Evolutionary conservation across 2,797 vertebrate genomes (phyloP), one percentile per base, ranked within the genome.

Genomic region (Glyptemys insculpta): DNA sequence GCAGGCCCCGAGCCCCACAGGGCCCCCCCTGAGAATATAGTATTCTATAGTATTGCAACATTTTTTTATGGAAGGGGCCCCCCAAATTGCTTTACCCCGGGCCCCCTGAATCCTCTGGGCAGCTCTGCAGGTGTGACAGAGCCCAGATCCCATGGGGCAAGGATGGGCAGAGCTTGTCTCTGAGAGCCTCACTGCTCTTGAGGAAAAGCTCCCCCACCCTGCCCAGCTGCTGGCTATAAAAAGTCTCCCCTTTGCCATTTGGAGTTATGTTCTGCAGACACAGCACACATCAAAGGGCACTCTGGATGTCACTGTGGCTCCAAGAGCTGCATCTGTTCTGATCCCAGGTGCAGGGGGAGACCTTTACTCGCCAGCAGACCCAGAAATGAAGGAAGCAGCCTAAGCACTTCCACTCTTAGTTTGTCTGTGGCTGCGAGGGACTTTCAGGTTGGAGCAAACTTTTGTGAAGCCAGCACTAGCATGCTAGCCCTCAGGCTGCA

Each of bases 181-280:
- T 16, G 72, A 90, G 41, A 79, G 2, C 31, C 8, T 85, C 47
- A n/a, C n/a, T 54, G 49, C 18, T 68, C 47, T 81, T 57, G 16
- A 47, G 59, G 53, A 53, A 47, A 85, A 34, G 23, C 79, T 14
- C 18, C 11, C 79, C 1, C 0, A 31, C 83, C 89, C 81, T 16
- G 47, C 81, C 0, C 83, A 5, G 59, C 31, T n/a, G 11, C 0
- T 34, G 91, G 95, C 97, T 98, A 98, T 97, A 97, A 97, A 97
- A 97, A 97, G 96, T 62, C 81, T 97, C 95, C 95, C 97, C 97
- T 97, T 97, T 97, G 97, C 97, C 97, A 97, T 97, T 97, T 96
- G 97, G 96, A 94, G 78, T 96, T 97, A 94, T 83, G 91, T 98
- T 97, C 96, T 92, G 97, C 96, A 57, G 76, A 54, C 96, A 97